These are phyloP conservation scores for Oreochromis grahami DNA, from an alignment of 2,797 vertebrate species.

Conservation along the genomic window DNA sequence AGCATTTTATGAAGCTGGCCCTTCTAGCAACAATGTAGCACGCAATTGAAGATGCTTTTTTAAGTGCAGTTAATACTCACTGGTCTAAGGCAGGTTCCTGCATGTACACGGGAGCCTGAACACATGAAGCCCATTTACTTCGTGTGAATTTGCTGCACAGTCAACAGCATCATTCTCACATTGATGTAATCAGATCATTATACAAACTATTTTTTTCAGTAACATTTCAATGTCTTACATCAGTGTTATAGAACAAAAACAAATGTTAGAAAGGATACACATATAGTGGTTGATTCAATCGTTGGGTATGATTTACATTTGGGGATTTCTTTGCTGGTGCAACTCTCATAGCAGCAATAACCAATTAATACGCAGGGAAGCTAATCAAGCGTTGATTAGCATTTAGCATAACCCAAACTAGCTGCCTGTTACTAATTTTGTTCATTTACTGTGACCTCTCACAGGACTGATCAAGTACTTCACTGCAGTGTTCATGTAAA, in stretches of 20 bases:
- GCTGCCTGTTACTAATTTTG: neutral
- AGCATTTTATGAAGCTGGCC: neutral
- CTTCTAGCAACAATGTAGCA: neutral
- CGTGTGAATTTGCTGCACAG: neutral
- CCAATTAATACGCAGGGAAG: neutral
- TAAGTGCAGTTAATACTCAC: neutral
- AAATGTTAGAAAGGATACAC: neutral
- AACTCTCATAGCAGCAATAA: neutral
- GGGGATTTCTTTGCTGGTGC: neutral
- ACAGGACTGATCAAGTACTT: neutral
- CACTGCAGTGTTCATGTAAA: neutral
- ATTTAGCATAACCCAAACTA: neutral
- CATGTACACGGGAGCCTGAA: neutral
- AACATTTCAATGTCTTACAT: neutral
- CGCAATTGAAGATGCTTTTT: neutral
- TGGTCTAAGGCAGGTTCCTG: neutral
- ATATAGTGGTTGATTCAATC: neutral
- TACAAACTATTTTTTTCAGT: neutral
- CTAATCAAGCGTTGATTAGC: neutral
- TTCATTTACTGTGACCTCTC: neutral
- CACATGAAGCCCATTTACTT: neutral
- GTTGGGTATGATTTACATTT: neutral
- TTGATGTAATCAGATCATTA: neutral
- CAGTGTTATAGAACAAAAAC: too few species aligned
- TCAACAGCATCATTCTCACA: neutral